These are phyloP conservation scores for Distichodus sexfasciatus DNA, from an alignment of 2,797 vertebrate genomes.

Conservation along the genomic window DNA sequence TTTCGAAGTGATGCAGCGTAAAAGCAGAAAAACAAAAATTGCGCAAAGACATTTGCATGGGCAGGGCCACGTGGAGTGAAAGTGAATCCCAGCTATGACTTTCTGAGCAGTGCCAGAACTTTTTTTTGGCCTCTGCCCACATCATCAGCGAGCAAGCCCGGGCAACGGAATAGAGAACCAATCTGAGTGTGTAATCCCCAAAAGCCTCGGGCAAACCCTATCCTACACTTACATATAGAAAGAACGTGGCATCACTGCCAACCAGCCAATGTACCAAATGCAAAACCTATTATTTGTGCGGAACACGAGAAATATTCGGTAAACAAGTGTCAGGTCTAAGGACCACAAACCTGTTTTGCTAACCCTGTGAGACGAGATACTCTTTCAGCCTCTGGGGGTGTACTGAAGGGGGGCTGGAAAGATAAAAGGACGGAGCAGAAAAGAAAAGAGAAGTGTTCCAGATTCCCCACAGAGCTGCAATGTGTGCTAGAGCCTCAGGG, in stretches of 20 bases:
- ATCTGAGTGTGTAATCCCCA: not conserved
- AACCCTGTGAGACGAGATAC: not conserved
- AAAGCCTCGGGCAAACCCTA: not conserved
- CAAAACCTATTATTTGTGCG: not conserved
- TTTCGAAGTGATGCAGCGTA: too few relatives aligned
- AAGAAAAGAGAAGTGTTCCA: not conserved
- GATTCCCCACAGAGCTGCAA: not conserved
- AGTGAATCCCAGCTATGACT: conserved; percentile 25
- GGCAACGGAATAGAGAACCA: not conserved
- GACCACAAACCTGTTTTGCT: not conserved
- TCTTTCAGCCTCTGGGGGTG: not conserved
- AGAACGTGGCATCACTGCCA: not conserved
- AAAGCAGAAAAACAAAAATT: too few relatives aligned
- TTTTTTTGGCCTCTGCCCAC: conserved; percentile 9
- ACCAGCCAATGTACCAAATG: not conserved
- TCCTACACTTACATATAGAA: not conserved
- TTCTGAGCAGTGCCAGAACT: not conserved
- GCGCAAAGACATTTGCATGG: too few relatives aligned
- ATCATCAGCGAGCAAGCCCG: conserved; percentile 13
- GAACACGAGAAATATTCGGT: not conserved
- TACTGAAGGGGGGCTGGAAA: not conserved
- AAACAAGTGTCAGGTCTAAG: not conserved
- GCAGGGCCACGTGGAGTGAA: too few relatives aligned
- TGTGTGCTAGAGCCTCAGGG: not conserved
- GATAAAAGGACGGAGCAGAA: conserved; percentile 11